phyloP scores from a whole-genome alignment of 1,140 invertebrate genomes.

The Drosophila nebulosa region DNA sequence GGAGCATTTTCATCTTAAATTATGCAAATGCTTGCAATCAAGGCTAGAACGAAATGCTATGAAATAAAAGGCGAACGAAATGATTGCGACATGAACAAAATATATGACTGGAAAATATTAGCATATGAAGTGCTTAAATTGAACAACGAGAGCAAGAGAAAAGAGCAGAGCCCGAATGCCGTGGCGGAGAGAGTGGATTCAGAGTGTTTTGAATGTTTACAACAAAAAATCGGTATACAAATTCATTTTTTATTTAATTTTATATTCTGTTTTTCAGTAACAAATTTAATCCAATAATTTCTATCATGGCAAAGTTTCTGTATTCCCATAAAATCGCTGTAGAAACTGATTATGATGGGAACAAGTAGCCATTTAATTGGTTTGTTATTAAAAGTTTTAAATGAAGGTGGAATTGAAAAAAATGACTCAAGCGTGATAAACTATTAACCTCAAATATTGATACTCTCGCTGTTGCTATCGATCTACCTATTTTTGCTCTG shows the following conservation, averaged over 20 bases:
- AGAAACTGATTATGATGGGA: no score
- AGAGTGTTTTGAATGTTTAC: conserved; percentile 11
- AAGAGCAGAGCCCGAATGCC: no score
- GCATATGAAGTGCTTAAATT: conserved; percentile 46
- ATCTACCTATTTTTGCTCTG: no score
- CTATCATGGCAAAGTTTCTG: neutral
- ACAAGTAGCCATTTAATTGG: no score
- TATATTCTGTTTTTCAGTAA: neutral
- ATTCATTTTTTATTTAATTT: neutral
- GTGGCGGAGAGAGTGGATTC: conserved; percentile 18
- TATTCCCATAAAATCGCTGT: neutral
- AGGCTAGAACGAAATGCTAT: conserved; percentile 58
- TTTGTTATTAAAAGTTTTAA: no score
- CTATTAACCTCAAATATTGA: no score
- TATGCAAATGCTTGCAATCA: conserved; percentile 78
- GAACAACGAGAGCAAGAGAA: neutral
- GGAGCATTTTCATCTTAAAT: conserved; percentile 61
- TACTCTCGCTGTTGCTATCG: no score
- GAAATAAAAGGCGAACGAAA: conserved; percentile 36
- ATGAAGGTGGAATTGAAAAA: no score
- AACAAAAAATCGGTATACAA: neutral
- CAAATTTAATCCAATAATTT: neutral
- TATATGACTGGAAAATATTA: conserved; percentile 66
- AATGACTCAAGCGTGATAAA: no score
- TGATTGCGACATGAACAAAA: conserved; percentile 64